Percentiles rank a stretch among this genome's conserved stretches.
These are phyloP conservation scores for Toxotes jaculatrix DNA, from an alignment of 2,113 vertebrate genomes.

Conservation along the genomic window DNA sequence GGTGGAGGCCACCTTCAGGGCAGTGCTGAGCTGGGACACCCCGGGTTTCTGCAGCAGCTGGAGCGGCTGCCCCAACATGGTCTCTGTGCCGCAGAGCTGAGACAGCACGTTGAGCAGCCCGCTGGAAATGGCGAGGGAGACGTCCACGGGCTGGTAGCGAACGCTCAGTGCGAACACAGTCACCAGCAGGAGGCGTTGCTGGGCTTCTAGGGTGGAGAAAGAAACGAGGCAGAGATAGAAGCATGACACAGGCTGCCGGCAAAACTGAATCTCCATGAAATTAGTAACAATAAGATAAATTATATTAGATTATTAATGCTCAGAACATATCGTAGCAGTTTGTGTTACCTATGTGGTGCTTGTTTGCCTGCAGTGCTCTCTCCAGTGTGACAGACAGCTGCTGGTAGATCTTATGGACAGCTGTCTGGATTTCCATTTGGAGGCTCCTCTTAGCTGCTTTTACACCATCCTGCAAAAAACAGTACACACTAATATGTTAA, in stretches of 20 bases:
- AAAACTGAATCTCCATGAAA: too few relatives aligned
- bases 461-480: slow-evolving; percentile 89
- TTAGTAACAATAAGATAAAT: too few relatives aligned
- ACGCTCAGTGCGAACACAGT: slow-evolving; percentile 97
- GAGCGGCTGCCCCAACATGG: slow-evolving; percentile 94
- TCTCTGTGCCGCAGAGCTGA: slow-evolving; percentile 96
- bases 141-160: slow-evolving; percentile 97
- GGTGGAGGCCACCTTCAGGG: slow-evolving; percentile 96
- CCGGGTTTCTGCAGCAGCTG: slow-evolving; percentile 94
- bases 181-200: slow-evolving; percentile 96
- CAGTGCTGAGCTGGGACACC: slow-evolving; percentile 95
- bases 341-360: slow-evolving; percentile 92
- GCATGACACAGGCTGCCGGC: background rate
- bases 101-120: slow-evolving; percentile 95
- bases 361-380: slow-evolving; percentile 94
- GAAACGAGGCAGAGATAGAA: background rate
- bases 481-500: background rate
- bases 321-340: background rate
- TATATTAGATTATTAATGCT: background rate
- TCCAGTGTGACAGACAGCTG: slow-evolving; percentile 95
- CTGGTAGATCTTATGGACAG: slow-evolving; percentile 98
- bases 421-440: slow-evolving; percentile 95
- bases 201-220: slow-evolving; percentile 86
- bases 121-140: slow-evolving; percentile 96
- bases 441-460: slow-evolving; percentile 93